These are phyloP conservation scores for Nomada goodeniana DNA, from an alignment of 2,888 invertebrate genomes.

Conservation along the genomic window DNA sequence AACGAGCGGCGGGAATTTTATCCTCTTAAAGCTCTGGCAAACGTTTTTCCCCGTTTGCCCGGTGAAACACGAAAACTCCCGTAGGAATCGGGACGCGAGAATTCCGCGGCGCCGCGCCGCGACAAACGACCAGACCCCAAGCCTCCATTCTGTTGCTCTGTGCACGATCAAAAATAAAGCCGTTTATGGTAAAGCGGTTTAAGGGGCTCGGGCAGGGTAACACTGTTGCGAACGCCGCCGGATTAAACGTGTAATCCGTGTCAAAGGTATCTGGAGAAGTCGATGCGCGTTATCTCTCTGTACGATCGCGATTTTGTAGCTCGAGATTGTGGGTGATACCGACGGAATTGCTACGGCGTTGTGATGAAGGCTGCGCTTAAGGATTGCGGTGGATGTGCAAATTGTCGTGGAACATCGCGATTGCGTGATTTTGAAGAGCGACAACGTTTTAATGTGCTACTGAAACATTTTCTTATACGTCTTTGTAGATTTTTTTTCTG, in stretches of 20 bases:
- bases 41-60: constrained; percentile 13
- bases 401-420: no score
- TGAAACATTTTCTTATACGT: no score
- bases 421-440: no score
- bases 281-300: constrained; percentile 24
- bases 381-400: no score
- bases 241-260: constrained; percentile 52
- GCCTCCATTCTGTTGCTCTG: constrained; percentile 9
- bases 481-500: no score
- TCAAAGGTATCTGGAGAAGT: constrained; percentile 44
- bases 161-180: constrained; percentile 50
- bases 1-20: constrained; percentile 37
- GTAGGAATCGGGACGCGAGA: constrained; percentile 18
- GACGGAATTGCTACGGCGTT: neutral
- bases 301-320: constrained; percentile 21
- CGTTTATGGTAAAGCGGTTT: constrained; percentile 40
- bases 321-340: neutral
- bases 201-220: constrained; percentile 6
- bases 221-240: constrained; percentile 17
- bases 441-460: no score
- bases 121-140: constrained; percentile 2
- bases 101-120: constrained; percentile 10
- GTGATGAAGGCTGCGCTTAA: no score
- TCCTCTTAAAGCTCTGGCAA: constrained; percentile 36
- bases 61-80: constrained; percentile 6